A percentile compares a stretch with the other conserved stretches of the same genome.
Conservation (phyloP, 2,888 invertebrate species). For the Rhyacophila evoluta region DNA sequence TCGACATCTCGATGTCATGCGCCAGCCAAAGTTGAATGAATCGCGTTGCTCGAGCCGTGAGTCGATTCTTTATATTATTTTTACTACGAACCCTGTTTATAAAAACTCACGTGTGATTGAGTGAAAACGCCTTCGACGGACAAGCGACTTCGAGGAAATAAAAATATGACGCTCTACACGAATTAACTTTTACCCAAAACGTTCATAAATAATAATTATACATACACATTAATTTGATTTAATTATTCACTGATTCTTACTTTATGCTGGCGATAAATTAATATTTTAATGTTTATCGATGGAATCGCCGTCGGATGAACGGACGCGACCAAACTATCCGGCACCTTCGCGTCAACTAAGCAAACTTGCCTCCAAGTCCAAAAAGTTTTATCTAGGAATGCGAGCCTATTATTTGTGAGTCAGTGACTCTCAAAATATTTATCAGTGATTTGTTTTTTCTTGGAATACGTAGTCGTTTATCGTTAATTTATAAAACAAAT, state of each 20-base stretch:
- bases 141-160: constrained; percentile 13
- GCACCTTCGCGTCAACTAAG: constrained; percentile 49
- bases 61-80: constrained; percentile 10
- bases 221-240: background rate
- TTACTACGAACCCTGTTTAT: constrained; percentile 32
- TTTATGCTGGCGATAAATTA: background rate
- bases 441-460: background rate
- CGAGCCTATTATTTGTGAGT: constrained; percentile 36
- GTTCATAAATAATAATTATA: background rate
- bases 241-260: background rate
- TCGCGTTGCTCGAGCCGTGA: constrained; percentile 13
- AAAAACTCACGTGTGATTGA: constrained; percentile 44
- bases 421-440: constrained; percentile 20
- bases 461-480: background rate
- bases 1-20: constrained; percentile 33
- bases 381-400: constrained; percentile 55
- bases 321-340: constrained; percentile 44
- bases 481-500: no score
- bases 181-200: background rate
- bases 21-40: constrained; percentile 38
- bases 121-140: constrained; percentile 33
- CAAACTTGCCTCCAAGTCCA: constrained; percentile 50
- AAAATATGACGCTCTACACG: background rate
- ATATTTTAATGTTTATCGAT: background rate
- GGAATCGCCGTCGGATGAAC: background rate